A percentile compares a stretch with the other conserved stretches of the same genome.
Conservation (phyloP, 2,888 invertebrate species). For the Conomelus anceps region DNA sequence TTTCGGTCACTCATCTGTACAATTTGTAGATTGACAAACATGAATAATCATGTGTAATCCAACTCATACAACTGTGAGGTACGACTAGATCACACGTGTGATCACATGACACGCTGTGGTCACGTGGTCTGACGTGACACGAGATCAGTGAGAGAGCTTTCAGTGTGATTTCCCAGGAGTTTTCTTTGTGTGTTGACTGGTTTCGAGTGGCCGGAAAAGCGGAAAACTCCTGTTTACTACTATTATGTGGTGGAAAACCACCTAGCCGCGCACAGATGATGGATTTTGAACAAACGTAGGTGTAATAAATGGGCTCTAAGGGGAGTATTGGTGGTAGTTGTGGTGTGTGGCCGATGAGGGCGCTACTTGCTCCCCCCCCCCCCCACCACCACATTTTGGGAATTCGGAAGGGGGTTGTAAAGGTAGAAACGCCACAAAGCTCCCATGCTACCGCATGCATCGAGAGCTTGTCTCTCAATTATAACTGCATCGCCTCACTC, state of each 20-base stretch:
- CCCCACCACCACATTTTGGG: not conserved
- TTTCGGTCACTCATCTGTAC: too few relatives aligned
- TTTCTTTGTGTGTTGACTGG: too few relatives aligned
- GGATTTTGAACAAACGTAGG: not conserved
- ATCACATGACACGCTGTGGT: too few relatives aligned
- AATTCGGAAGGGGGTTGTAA: not conserved
- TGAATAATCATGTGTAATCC: too few relatives aligned
- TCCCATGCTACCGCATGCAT: not conserved
- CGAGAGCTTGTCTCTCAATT: too few relatives aligned
- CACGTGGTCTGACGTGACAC: too few relatives aligned
- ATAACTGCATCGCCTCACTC: too few relatives aligned
- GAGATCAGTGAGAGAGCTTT: too few relatives aligned
- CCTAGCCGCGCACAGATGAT: not conserved
- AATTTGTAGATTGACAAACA: too few relatives aligned
- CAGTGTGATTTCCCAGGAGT: too few relatives aligned
- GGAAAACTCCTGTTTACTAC: not conserved
- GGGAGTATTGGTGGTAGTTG: not conserved
- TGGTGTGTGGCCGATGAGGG: not conserved
- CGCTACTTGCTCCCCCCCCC: not conserved
- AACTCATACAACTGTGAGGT: too few relatives aligned
- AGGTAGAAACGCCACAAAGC: not conserved
- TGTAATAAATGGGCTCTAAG: not conserved
- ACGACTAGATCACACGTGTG: too few relatives aligned
- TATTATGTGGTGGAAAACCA: not conserved
- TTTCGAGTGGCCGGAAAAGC: not conserved